Evolutionary conservation across 2,888 invertebrate species (phyloP), one percentile per base, ranked within the genome.

Genomic region (Drosophila helvetica): DNA sequence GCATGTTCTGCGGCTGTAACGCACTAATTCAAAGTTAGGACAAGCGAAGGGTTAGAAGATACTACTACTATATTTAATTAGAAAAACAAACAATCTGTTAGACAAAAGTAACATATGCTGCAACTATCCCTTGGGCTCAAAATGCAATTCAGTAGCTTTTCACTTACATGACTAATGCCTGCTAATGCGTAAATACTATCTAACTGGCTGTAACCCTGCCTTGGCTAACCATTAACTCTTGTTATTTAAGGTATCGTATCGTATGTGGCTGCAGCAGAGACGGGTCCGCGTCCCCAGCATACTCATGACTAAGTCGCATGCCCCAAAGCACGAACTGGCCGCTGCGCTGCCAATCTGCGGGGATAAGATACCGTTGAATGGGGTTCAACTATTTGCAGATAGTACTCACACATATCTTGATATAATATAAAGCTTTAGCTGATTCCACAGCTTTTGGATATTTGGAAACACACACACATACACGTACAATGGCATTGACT

Each of bases 401-500:
- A 38, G 27, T 51, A 74, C 60, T 67, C 43, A 67, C 66, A 66
- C 66, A 71, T 60, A 63, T 56, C 55, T 43, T 63, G 62, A 58
- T 67, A 51, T 50, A 58, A 75, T 77, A 73, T 80, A 86, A 85
- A 85, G 85, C 85, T 86, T 86, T 73, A 69, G 74, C 70, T 74
- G 75, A 73, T 65, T 72, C 69, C 71, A 71, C 75, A 65, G 63
- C 60, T 78, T 62, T 63, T 51, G 46, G 52, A 48, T 59, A 43
- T 51, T 54, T 46, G 38, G 38, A 38, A 53, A 65, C 56, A 30
- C 46, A 17, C 46, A 56, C 48, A 33, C 47, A 9, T 1, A 77
- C 79, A 78, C 75, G 79, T 74, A 46, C 74, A 81, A 81, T 75
- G 88, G 83, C 83, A 73, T 77, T 79, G 88, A 83, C 80, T 86